phyloP scores from a whole-genome alignment of 2,797 vertebrate genomes.

The Cichlasoma orientale region DNA sequence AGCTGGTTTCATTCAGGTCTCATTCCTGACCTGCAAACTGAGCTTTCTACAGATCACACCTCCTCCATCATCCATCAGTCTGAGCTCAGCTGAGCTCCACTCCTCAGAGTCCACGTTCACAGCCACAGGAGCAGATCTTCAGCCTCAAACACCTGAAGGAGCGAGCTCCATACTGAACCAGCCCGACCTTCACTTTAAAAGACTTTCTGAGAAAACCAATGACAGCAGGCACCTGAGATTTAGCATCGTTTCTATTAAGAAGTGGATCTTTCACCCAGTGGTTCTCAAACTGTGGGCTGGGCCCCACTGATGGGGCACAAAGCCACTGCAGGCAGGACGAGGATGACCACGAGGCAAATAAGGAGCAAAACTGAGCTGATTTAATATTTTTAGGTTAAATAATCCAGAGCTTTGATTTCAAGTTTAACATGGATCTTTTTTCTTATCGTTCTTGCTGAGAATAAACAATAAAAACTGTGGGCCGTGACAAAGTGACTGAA shows the following conservation, averaged over 20 bases:
- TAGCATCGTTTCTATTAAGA: background rate
- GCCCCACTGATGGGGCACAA: background rate
- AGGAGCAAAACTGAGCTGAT: too few species aligned
- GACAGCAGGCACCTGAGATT: background rate
- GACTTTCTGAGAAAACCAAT: background rate
- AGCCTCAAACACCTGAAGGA: background rate
- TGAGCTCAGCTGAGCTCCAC: background rate
- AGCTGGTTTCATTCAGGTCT: background rate
- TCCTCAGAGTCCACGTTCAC: background rate
- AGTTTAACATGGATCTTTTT: background rate
- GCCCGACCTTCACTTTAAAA: background rate
- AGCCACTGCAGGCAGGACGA: background rate
- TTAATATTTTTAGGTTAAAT: too few species aligned
- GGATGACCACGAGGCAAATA: too few species aligned
- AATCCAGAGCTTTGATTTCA: too few species aligned
- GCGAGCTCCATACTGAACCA: background rate
- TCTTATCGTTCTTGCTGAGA: background rate
- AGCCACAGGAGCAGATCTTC: background rate
- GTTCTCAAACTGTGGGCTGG: background rate
- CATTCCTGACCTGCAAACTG: too few species aligned
- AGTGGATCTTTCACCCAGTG: background rate
- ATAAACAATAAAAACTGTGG: background rate
- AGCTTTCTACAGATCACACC: background rate
- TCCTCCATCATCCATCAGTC: background rate
- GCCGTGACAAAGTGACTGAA: background rate